Conservation (phyloP, 2,888 invertebrate species). For the Slavum lentiscoides region DNA sequence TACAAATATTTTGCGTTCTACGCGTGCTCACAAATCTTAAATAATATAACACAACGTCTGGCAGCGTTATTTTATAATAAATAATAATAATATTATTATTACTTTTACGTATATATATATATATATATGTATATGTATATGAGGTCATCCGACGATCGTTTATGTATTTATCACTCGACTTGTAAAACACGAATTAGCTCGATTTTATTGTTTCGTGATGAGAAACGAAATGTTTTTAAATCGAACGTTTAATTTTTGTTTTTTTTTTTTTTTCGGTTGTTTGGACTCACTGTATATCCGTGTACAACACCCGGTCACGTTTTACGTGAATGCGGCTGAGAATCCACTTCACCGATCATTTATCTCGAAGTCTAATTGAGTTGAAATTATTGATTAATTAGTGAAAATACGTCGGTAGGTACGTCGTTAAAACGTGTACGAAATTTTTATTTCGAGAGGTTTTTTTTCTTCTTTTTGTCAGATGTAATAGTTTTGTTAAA, state of each 20-base stretch:
- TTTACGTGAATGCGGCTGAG: constrained; percentile 2
- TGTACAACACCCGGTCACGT: not conserved
- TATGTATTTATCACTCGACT: constrained; percentile 2
- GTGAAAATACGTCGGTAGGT: no score
- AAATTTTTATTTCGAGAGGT: no score
- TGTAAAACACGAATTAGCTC: not conserved
- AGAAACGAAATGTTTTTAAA: not conserved
- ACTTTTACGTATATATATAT: no score
- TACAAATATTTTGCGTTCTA: no score
- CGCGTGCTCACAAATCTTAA: no score
- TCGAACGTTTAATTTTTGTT: not conserved
- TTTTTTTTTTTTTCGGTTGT: not conserved
- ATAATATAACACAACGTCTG: no score
- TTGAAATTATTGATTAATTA: no score
- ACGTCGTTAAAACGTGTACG: no score
- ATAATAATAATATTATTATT: no score
- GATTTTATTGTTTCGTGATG: not conserved
- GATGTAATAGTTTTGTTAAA: not conserved
- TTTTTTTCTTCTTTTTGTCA: no score
- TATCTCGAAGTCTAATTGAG: not conserved
- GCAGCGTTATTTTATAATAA: no score
- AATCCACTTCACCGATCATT: constrained; percentile 10
- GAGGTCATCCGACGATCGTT: not conserved
- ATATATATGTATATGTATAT: no score
- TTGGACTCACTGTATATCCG: not conserved